Conservation (phyloP, 1,140 invertebrate species). For the Trichogramma pretiosum region DNA sequence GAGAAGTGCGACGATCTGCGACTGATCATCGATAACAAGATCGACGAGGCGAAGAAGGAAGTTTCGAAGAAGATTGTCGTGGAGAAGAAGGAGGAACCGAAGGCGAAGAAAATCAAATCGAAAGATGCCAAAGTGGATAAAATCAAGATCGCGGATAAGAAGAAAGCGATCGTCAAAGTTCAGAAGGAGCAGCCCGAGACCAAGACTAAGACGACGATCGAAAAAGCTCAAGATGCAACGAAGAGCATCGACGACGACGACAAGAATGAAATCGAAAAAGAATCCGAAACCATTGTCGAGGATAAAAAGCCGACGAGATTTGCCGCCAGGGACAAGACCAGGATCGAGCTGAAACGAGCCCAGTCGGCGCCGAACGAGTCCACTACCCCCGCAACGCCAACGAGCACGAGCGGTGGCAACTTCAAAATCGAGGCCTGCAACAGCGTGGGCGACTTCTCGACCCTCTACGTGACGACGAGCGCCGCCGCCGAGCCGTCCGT, state of each 20-base stretch:
- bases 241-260: not conserved
- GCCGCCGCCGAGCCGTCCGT: not conserved
- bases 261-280: not conserved
- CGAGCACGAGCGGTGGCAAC: no score
- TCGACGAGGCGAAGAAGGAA: not conserved
- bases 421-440: constrained; percentile 38
- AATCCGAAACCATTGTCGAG: no score
- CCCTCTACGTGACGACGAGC: constrained; percentile 23
- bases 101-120: not conserved
- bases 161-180: not conserved
- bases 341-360: not conserved
- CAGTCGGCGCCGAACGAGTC: not conserved
- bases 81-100: not conserved
- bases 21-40: no score
- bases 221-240: no score
- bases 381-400: no score
- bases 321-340: no score
- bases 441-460: constrained; percentile 36
- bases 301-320: no score
- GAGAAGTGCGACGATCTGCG: constrained; percentile 15
- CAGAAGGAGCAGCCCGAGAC: no score
- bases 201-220: not conserved
- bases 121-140: not conserved
- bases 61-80: not conserved
- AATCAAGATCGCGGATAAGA: no score